Conservation (phyloP, 23 tunicate species). For the Oikopleura vanhoeffeni region DNA sequence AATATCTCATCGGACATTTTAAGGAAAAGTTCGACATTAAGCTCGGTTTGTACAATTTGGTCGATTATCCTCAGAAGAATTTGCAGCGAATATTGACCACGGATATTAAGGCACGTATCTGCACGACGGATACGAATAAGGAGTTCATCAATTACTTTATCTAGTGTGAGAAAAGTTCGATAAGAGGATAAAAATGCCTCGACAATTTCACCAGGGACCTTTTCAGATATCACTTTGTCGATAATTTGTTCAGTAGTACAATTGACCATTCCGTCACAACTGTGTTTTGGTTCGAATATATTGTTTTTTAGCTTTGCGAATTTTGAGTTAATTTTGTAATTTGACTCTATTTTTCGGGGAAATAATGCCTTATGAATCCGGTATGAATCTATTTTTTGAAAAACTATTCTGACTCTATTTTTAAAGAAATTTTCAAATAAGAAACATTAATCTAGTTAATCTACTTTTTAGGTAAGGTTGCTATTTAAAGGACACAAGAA, state of each 20-base stretch:
- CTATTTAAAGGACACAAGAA: too few relatives aligned
- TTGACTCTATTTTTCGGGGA: too few relatives aligned
- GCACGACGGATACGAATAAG: neutral
- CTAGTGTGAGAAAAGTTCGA: neutral
- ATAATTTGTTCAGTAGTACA: neutral
- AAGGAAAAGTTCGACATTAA: neutral
- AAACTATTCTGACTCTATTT: too few relatives aligned
- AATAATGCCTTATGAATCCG: too few relatives aligned
- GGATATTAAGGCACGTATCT: neutral
- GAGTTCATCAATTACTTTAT: neutral
- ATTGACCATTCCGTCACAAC: too few relatives aligned
- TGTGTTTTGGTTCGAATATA: too few relatives aligned
- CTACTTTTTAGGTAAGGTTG: too few relatives aligned
- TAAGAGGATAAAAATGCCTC: neutral
- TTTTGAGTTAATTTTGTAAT: too few relatives aligned
- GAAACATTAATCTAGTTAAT: too few relatives aligned
- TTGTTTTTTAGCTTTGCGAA: too few relatives aligned
- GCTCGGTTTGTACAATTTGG: conserved; percentile 9
- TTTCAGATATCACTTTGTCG: neutral
- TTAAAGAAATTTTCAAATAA: too few relatives aligned
- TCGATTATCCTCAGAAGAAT: neutral
- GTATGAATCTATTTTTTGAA: too few relatives aligned
- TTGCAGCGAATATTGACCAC: neutral
- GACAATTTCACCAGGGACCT: neutral
- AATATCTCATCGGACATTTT: neutral